Percentiles rank a stretch among this genome's conserved stretches.
These are phyloP conservation scores for Gopherus evgoodei DNA, from an alignment of 2,113 vertebrate species.

Conservation along the genomic window DNA sequence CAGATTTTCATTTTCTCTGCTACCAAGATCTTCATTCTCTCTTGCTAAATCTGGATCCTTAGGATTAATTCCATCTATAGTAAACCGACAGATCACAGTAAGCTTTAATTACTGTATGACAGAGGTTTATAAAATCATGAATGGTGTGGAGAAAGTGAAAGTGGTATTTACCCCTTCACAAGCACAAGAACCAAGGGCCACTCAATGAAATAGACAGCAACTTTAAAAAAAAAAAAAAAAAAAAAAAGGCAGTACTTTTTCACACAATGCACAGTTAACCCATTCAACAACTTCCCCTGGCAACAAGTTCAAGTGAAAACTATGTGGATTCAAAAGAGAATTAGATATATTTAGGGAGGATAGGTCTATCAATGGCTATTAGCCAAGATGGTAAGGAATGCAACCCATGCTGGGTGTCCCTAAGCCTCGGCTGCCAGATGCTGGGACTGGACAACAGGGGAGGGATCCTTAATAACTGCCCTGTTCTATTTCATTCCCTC, in stretches of 20 bases:
- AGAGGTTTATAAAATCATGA: neutral
- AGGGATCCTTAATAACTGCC: neutral
- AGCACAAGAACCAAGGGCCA: neutral
- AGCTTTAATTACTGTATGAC: neutral
- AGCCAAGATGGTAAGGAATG: neutral
- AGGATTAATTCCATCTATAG: conserved; percentile 12
- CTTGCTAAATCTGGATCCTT: neutral
- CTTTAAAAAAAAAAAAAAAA: neutral
- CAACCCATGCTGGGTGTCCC: neutral
- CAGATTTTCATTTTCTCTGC: neutral
- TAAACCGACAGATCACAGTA: neutral
- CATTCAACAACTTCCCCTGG: too few relatives aligned
- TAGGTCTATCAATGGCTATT: neutral
- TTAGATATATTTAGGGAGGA: neutral
- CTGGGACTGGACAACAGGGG: neutral
- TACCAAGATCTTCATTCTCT: neutral
- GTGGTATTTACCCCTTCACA: neutral
- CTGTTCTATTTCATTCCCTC: neutral
- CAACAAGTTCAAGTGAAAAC: neutral
- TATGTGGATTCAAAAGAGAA: neutral
- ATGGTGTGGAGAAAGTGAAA: neutral
- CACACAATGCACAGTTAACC: neutral
- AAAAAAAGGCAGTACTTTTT: neutral
- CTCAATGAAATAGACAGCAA: neutral
- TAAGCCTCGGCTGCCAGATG: neutral